These are phyloP conservation scores for Sciurus vulgaris DNA, from an alignment of 2,797 vertebrate genomes.

Conservation along the genomic window DNA sequence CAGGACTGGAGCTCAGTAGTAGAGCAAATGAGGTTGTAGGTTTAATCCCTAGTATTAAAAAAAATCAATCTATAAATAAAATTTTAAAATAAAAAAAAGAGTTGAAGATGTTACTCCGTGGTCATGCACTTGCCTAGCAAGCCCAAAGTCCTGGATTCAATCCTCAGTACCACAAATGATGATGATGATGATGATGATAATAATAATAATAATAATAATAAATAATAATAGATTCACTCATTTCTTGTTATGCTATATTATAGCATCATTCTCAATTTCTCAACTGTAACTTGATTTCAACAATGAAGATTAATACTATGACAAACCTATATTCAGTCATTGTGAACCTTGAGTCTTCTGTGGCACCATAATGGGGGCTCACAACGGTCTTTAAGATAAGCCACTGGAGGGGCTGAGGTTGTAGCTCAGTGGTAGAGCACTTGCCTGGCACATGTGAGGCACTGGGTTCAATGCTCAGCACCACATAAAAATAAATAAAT, in stretches of 20 bases:
- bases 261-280: background rate
- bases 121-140: background rate
- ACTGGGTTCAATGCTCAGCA: too few relatives aligned
- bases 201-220: too few relatives aligned
- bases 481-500: too few relatives aligned
- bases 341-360: background rate
- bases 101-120: background rate
- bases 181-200: too few relatives aligned
- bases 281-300: background rate
- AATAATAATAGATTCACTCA: background rate
- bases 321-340: background rate
- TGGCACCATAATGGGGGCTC: background rate
- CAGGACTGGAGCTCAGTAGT: too few relatives aligned
- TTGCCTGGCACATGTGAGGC: too few relatives aligned
- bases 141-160: background rate
- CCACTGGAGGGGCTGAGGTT: too few relatives aligned
- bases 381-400: background rate
- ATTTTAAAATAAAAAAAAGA: background rate
- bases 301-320: slow-evolving; percentile 17
- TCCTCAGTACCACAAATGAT: background rate
- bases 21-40: too few relatives aligned
- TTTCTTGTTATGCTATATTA: slow-evolving; percentile 6
- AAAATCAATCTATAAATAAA: background rate
- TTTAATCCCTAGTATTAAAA: background rate
- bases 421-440: too few relatives aligned